A percentile compares a stretch with the other conserved stretches of the same genome.
Evolutionary conservation across 2,888 invertebrate species (phyloP).

Genomic region (Leucophenga montana): DNA sequence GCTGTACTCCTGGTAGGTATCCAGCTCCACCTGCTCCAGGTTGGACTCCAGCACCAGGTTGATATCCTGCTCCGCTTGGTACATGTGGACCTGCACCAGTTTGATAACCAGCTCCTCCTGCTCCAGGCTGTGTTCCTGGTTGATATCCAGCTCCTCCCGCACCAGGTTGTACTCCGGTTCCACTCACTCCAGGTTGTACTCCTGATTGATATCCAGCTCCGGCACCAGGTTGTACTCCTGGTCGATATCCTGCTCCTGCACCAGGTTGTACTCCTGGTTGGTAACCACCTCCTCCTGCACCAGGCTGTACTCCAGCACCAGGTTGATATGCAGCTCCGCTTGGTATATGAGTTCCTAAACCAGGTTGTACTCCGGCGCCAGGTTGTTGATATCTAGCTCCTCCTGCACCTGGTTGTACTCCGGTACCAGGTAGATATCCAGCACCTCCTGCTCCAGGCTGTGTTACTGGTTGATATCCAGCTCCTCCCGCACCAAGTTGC

Average conservation of each 20-base stretch:
- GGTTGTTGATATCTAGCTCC: conserved; percentile 26
- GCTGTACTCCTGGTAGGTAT: not conserved
- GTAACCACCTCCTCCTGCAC: conserved; percentile 11
- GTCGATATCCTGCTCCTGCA: conserved; percentile 19
- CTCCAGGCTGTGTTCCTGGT: conserved; percentile 24
- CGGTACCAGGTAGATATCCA: conserved; percentile 16
- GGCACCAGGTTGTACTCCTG: conserved; percentile 29
- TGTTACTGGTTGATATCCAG: conserved; percentile 28
- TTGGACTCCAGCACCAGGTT: conserved; percentile 31
- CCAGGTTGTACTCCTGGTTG: conserved; percentile 26
- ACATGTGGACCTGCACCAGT: conserved; percentile 34
- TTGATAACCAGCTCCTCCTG: conserved; percentile 23
- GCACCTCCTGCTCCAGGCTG: conserved; percentile 35
- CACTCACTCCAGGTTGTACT: conserved; percentile 21
- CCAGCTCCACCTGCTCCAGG: conserved; percentile 27
- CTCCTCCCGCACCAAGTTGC: conserved; percentile 24
- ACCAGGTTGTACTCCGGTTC: conserved; percentile 29
- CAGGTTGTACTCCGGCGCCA: conserved; percentile 21
- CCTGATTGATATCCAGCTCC: conserved; percentile 18
- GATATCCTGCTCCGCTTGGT: conserved; percentile 10
- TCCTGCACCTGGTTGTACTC: not conserved
- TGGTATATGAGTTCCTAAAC: conserved; percentile 28
- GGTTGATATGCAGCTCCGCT: conserved; percentile 11
- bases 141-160: conserved; percentile 23
- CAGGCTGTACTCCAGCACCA: conserved; percentile 24